Conservation (phyloP, 2,797 vertebrate genomes). For the Acanthopagrus latus region DNA sequence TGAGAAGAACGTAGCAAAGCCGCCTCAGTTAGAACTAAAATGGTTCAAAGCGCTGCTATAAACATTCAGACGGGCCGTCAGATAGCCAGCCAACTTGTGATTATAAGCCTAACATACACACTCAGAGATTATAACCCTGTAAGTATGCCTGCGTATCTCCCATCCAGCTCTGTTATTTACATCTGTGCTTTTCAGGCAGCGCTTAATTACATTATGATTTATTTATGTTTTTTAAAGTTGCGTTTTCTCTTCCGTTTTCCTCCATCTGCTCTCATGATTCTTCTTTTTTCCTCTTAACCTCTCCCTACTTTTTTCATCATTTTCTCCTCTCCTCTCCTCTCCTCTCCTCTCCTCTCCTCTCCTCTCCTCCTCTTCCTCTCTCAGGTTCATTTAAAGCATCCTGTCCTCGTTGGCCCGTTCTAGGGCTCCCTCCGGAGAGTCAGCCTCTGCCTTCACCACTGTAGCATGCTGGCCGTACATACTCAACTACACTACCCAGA, state of each 20-base stretch:
- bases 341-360: not conserved
- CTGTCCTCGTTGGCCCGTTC: slow-evolving; percentile 69
- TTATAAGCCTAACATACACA: slow-evolving; percentile 62
- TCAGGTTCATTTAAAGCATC: slow-evolving; percentile 68
- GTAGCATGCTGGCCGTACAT: slow-evolving; percentile 41
- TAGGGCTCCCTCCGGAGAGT: slow-evolving; percentile 74
- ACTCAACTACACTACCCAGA: slow-evolving; percentile 61
- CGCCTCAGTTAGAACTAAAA: slow-evolving; percentile 25
- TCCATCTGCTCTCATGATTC: not conserved
- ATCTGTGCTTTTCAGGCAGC: slow-evolving; percentile 46
- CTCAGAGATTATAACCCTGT: slow-evolving; percentile 65
- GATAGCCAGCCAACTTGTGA: slow-evolving; percentile 68
- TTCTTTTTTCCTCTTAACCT: not conserved
- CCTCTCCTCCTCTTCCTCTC: not conserved
- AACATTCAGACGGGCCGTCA: slow-evolving; percentile 56
- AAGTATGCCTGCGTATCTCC: slow-evolving; percentile 44
- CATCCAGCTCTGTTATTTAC: slow-evolving; percentile 65
- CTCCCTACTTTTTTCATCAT: not conserved
- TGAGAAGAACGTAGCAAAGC: slow-evolving; percentile 19
- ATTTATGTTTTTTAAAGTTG: slow-evolving; percentile 50
- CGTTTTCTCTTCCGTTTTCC: not conserved
- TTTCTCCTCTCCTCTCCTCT: not conserved
- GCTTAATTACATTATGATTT: slow-evolving; percentile 66
- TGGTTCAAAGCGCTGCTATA: slow-evolving; percentile 65
- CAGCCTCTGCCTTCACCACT: slow-evolving; percentile 40